phyloP scores from a whole-genome alignment of 2,113 vertebrate genomes.

The Bucco capensis region DNA sequence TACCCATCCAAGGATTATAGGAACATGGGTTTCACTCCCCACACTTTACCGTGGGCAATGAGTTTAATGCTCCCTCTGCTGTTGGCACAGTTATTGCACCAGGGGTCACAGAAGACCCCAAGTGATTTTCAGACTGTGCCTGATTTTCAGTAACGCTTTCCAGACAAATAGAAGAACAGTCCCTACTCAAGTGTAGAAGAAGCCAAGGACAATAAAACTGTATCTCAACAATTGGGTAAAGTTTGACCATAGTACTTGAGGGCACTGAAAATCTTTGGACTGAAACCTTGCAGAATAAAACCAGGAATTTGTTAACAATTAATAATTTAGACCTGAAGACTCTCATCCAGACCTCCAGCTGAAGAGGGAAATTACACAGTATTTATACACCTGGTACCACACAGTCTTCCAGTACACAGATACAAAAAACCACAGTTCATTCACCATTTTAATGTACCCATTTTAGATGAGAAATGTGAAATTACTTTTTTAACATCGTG shows the following conservation, averaged over 20 bases:
- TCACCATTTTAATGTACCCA: not conserved
- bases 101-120: too few relatives aligned
- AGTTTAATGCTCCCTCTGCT: too few relatives aligned
- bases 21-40: too few relatives aligned
- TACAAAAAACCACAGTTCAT: not conserved
- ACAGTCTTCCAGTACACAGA: not conserved
- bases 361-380: not conserved
- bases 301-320: conserved; percentile 37
- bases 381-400: not conserved
- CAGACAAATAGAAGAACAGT: conserved; percentile 3
- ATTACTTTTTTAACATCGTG: not conserved
- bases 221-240: conserved; percentile 18
- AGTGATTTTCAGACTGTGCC: too few relatives aligned
- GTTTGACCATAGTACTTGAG: conserved; percentile 20
- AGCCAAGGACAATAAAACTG: conserved; percentile 24
- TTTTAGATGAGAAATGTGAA: not conserved
- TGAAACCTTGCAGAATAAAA: conserved; percentile 30
- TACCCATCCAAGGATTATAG: too few relatives aligned
- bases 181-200: not conserved
- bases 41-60: too few relatives aligned
- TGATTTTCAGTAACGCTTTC: conserved; percentile 40
- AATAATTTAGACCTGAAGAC: conserved; percentile 13
- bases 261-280: conserved; percentile 45
- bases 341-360: not conserved
- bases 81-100: too few relatives aligned